Evolutionary conservation across 2,888 invertebrate species (phyloP).

Genomic region (Herminia tarsipennalis): DNA sequence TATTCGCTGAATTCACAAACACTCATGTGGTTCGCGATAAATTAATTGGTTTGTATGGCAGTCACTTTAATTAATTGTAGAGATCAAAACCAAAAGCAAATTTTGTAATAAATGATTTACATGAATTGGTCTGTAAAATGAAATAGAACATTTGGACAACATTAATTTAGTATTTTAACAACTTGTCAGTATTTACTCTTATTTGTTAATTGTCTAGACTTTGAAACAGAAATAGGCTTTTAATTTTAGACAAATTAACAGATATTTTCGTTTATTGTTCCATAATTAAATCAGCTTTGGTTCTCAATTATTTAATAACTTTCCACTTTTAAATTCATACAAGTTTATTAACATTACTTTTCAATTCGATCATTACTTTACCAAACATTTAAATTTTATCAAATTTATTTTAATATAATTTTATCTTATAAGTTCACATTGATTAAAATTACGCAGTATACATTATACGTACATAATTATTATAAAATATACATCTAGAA

Average conservation of each 20-base stretch:
- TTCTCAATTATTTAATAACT: no score
- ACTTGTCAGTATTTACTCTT: no score
- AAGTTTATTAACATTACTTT: no score
- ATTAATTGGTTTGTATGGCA: not conserved
- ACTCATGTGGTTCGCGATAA: not conserved
- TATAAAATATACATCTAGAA: conserved; percentile 27
- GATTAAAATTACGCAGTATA: conserved; percentile 42
- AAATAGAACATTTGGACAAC: no score
- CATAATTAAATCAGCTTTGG: no score
- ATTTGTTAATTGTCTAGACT: no score
- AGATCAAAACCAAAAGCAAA: not conserved
- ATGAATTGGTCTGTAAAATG: not conserved
- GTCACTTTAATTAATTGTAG: not conserved
- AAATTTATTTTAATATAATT: conserved; percentile 18
- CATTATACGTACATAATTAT: conserved; percentile 26
- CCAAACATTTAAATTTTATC: conserved; percentile 17
- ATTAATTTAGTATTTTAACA: no score
- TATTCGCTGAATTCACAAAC: not conserved
- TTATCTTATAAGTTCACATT: conserved; percentile 19
- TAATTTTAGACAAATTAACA: no score
- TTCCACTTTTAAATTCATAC: no score
- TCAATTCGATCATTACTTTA: conserved; percentile 2
- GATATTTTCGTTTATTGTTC: no score
- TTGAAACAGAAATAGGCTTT: no score
- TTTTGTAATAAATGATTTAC: not conserved